phyloP scores from a whole-genome alignment of 2,888 invertebrate genomes.

The Geophilus truncorum region DNA sequence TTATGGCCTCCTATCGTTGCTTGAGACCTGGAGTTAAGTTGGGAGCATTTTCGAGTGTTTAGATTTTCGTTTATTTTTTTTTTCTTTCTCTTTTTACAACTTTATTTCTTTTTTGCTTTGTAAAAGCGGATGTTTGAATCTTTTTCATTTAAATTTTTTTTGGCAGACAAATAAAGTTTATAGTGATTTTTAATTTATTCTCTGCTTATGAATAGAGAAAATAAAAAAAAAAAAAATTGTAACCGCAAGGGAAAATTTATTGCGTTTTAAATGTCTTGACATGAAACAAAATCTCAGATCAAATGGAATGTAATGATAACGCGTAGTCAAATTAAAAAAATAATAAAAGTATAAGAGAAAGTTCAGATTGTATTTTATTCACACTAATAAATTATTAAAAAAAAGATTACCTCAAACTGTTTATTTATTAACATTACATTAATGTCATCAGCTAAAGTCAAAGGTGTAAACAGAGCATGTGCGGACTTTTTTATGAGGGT shows the following conservation, averaged over 20 bases:
- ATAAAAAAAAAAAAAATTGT: not conserved
- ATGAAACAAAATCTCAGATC: not conserved
- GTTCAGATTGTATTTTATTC: not conserved
- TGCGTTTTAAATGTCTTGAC: not conserved
- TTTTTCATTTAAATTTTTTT: too few species aligned
- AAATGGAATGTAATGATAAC: too few species aligned
- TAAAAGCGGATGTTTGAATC: not conserved
- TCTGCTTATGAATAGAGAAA: not conserved
- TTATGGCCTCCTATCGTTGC: slow-evolving; percentile 1
- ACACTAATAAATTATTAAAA: too few species aligned
- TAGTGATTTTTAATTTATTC: too few species aligned
- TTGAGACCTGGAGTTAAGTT: not conserved
- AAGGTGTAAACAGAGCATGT: not conserved
- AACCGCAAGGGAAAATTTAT: not conserved
- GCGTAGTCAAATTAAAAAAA: too few species aligned
- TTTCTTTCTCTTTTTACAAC: not conserved
- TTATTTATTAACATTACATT: too few species aligned
- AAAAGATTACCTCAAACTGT: too few species aligned
- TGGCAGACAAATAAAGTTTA: too few species aligned
- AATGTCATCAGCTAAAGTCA: not conserved
- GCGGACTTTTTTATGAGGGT: not conserved
- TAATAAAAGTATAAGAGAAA: too few species aligned
- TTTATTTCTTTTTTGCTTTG: not conserved
- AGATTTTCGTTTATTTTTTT: too few species aligned
- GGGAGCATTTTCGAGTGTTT: not conserved